Evolutionary conservation across 2,888 invertebrate genomes (phyloP), one percentile per base, ranked within the genome.

Genomic region (Lottia scabra): DNA sequence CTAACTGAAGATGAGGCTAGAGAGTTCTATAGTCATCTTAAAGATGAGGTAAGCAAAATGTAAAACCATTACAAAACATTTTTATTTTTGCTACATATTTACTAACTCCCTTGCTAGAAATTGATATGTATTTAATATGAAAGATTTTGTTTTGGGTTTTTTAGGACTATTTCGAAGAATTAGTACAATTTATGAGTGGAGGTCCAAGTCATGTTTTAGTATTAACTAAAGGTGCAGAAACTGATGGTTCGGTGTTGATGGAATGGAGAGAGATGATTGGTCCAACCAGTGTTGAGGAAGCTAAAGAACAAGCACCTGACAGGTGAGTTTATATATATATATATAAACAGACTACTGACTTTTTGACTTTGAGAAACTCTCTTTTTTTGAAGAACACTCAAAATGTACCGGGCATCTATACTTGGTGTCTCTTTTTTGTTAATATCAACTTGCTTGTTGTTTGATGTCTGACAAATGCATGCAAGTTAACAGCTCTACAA

Each of bases 181-280:
- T 89, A 44, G 77, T 89, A 38, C 75, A 80, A 65, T 88, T 84
- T 72, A 89, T 90, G 88, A 83, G 84, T 16, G 87, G 87, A 74
- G 88, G 88, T n/a, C 86, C 86, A 4, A 84, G 85, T 67, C 83
- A 85, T 65, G 81, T 88, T 8, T 76, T 90, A 64, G 87, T 88
- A n/a, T 78, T 90, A 63, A 87, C 86, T 23, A 88, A 88, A 75
- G 88, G 87, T 15, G 79, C 80, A 23, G 83, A 83, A 26, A 88
- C 85, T 38, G 86, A 87, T 63, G 38, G 38, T 38, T 85, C 86
- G 48, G 83, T 89, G 69, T 84, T 89, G 63, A 79, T 85, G 63
- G 87, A 89, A 72, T 89, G 88, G 85, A 71, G 87, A 56, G 85
- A 89, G 63, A 78, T 90, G 72, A 82, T 90, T 70, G 90, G 90